phyloP scores from a whole-genome alignment of 2,797 vertebrate genomes.

The Allenopithecus nigroviridis region DNA sequence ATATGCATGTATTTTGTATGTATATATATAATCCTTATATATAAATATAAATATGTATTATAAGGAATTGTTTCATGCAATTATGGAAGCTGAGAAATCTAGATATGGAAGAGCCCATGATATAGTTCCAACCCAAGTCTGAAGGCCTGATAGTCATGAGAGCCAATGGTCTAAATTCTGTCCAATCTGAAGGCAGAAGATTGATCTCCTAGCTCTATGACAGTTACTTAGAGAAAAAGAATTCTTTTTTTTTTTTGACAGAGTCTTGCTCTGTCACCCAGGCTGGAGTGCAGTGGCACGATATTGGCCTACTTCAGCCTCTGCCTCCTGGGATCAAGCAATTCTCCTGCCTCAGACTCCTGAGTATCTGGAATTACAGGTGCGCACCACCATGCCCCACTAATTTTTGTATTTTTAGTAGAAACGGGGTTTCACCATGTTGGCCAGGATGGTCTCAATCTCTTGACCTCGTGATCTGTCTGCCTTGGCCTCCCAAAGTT shows the following conservation, averaged over 20 bases:
- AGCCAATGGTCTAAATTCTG: neutral
- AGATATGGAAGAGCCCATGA: neutral
- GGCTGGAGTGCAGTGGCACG: neutral
- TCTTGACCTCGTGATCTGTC: neutral
- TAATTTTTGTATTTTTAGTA: neutral
- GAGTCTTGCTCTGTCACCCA: neutral
- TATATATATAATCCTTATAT: neutral
- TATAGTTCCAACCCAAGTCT: neutral
- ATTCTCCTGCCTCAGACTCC: neutral
- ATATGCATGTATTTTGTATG: neutral
- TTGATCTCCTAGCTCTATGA: neutral
- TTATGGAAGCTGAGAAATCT: neutral
- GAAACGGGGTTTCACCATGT: neutral
- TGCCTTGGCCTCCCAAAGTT: neutral
- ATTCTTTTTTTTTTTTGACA: neutral
- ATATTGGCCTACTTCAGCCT: neutral
- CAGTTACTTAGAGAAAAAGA: neutral
- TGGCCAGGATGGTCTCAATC: neutral
- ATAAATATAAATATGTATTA: neutral
- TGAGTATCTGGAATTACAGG: neutral
- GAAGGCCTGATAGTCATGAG: neutral
- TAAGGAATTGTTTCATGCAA: neutral
- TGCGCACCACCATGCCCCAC: accelerated
- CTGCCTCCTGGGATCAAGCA: neutral
- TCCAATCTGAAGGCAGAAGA: neutral